These are phyloP conservation scores for Orussus abietinus DNA, from an alignment of 1,140 invertebrate genomes.

Conservation along the genomic window DNA sequence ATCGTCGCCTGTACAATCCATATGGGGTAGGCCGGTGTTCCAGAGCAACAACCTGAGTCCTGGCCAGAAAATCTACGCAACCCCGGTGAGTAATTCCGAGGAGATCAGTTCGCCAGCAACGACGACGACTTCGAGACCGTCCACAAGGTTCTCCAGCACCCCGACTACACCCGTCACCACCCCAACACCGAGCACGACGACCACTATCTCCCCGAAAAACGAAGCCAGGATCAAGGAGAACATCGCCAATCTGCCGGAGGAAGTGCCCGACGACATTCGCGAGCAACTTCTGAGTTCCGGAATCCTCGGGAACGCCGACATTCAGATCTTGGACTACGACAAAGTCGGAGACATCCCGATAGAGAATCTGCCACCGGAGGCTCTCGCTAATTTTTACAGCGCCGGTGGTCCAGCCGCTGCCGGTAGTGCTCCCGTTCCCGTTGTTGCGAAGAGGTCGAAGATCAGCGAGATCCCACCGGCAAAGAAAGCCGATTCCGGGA, in stretches of 20 bases:
- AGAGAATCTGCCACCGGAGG: slow-evolving; percentile 79
- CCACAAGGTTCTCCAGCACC: no score
- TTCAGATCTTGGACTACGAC: slow-evolving; percentile 80
- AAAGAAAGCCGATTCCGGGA: slow-evolving; percentile 47
- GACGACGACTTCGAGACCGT: slow-evolving; percentile 9
- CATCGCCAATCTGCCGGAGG: slow-evolving; percentile 68
- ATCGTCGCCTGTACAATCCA: slow-evolving; percentile 18
- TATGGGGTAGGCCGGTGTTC: slow-evolving; percentile 36
- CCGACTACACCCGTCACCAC: slow-evolving; percentile 19
- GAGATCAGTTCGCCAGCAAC: slow-evolving; percentile 16
- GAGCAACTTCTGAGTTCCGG: slow-evolving; percentile 79
- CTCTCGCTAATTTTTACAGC: slow-evolving; percentile 77
- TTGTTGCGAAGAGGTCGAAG: slow-evolving; percentile 56
- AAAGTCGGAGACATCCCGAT: slow-evolving; percentile 83
- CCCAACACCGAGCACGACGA: slow-evolving; percentile 23
- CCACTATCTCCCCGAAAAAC: slow-evolving; percentile 40
- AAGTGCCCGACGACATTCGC: slow-evolving; percentile 80
- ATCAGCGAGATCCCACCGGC: slow-evolving; percentile 21
- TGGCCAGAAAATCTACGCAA: slow-evolving; percentile 45
- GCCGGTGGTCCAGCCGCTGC: slow-evolving; percentile 65
- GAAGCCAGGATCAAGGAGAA: slow-evolving; percentile 55
- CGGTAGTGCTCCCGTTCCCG: slow-evolving; percentile 64
- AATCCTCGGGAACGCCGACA: slow-evolving; percentile 80
- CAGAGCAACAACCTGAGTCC: slow-evolving; percentile 19
- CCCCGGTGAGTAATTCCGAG: slow-evolving; percentile 32